Conservation (phyloP, 2,113 vertebrate genomes). For the Anguilla rostrata region DNA sequence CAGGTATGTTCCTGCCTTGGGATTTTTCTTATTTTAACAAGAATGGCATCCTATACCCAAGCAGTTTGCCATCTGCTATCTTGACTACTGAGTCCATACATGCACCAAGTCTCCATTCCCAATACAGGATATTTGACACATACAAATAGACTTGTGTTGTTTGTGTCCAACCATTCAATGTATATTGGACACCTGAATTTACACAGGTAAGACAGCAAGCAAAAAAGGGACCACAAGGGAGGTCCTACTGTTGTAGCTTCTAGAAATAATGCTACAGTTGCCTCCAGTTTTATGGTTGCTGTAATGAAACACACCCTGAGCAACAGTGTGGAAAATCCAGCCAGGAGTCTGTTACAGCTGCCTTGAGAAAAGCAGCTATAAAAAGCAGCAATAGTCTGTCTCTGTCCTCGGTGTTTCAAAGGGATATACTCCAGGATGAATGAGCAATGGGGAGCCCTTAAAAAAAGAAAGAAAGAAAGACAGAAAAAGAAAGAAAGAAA, state of each 20-base stretch:
- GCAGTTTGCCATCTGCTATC: not conserved
- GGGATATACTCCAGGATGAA: slow-evolving; percentile 59
- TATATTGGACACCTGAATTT: not conserved
- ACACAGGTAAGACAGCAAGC: not conserved
- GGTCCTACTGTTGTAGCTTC: not conserved
- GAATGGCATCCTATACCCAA: not conserved
- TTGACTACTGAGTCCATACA: not conserved
- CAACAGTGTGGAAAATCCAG: not conserved
- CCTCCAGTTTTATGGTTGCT: not conserved
- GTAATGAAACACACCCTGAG: not conserved
- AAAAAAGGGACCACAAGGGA: not conserved
- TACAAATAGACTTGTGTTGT: not conserved
- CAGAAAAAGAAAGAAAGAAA: not conserved
- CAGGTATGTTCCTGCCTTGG: not conserved
- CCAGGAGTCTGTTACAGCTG: not conserved
- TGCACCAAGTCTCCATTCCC: not conserved
- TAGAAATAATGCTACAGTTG: not conserved
- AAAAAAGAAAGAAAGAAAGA: not conserved
- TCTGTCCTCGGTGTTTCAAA: slow-evolving; percentile 26
- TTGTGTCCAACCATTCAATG: not conserved
- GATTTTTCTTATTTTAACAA: not conserved
- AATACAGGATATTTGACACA: not conserved
- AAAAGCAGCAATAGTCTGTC: not conserved
- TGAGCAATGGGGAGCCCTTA: not conserved
- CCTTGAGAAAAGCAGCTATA: not conserved